Percentiles rank a stretch among this genome's conserved stretches.
Evolutionary conservation across 2,888 invertebrate genomes (phyloP).

Genomic region (Vesta saturnalis): DNA sequence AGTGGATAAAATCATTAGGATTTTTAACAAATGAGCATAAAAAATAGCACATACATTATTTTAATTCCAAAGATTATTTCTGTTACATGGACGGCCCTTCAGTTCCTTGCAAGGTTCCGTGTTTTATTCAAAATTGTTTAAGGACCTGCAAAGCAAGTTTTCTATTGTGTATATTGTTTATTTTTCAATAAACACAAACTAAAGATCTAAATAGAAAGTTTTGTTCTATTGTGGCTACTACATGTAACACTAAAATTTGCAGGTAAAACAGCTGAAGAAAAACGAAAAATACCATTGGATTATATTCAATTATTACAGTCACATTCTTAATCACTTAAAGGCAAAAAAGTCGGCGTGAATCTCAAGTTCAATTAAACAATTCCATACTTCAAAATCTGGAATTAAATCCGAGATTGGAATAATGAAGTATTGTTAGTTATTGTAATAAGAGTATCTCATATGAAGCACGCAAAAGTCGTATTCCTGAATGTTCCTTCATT

Average conservation of each 20-base stretch:
- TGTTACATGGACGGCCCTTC: neutral
- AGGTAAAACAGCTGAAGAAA: too few relatives aligned
- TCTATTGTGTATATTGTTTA: neutral
- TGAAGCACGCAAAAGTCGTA: too few relatives aligned
- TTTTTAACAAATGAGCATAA: too few relatives aligned
- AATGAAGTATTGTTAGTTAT: too few relatives aligned
- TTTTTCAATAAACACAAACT: too few relatives aligned
- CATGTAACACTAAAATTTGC: neutral
- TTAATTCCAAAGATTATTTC: neutral
- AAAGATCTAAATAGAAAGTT: neutral
- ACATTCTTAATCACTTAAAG: neutral
- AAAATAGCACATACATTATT: neutral
- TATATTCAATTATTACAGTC: neutral
- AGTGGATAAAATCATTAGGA: neutral
- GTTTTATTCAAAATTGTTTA: too few relatives aligned
- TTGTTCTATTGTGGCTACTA: neutral
- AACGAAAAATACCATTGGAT: too few relatives aligned
- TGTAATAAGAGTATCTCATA: neutral
- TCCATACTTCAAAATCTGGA: neutral
- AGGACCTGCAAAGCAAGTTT: too few relatives aligned
- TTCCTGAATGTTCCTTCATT: too few relatives aligned
- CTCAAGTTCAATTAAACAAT: neutral
- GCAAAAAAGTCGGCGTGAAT: neutral
- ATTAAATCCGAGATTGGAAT: neutral
- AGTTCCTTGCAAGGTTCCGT: neutral